Conservation (phyloP, 2,113 vertebrate species). For the Leptobrachium ailaonicum region DNA sequence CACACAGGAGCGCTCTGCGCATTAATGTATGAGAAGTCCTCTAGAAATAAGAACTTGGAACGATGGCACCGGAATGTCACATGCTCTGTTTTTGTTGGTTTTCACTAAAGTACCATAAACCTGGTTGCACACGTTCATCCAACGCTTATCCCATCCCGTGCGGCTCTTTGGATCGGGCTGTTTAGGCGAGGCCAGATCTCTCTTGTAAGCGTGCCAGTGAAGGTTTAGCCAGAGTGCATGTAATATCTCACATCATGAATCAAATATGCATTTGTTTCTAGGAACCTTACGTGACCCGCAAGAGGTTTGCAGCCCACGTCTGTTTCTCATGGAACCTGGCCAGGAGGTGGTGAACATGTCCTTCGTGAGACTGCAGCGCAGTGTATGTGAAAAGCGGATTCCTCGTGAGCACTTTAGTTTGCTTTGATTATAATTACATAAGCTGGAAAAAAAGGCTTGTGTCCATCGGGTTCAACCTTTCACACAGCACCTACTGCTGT, state of each 20-base stretch:
- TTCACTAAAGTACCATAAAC: too few relatives aligned
- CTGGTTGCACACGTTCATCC: too few relatives aligned
- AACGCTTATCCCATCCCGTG: background rate
- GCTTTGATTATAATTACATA: too few relatives aligned
- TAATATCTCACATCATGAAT: constrained; percentile 20
- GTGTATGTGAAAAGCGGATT: background rate
- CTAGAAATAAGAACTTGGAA: too few relatives aligned
- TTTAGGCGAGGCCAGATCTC: background rate
- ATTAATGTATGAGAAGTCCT: too few relatives aligned
- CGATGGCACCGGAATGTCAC: too few relatives aligned
- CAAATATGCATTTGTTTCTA: constrained; percentile 14
- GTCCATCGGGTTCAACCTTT: too few relatives aligned
- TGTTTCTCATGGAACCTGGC: constrained; percentile 27
- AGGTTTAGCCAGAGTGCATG: constrained; percentile 3
- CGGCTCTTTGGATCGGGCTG: background rate
- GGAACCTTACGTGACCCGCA: constrained; percentile 32
- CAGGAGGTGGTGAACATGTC: constrained; percentile 24
- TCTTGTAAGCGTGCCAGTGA: constrained; percentile 2
- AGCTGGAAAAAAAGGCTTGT: too few relatives aligned
- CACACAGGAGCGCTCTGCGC: too few relatives aligned
- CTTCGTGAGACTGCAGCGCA: background rate
- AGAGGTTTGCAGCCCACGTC: background rate
- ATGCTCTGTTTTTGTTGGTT: too few relatives aligned
- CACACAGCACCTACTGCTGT: too few relatives aligned
- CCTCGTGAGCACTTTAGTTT: background rate